Conservation (phyloP, 2,888 invertebrate genomes). For the Glyphotaelius pellucidus region DNA sequence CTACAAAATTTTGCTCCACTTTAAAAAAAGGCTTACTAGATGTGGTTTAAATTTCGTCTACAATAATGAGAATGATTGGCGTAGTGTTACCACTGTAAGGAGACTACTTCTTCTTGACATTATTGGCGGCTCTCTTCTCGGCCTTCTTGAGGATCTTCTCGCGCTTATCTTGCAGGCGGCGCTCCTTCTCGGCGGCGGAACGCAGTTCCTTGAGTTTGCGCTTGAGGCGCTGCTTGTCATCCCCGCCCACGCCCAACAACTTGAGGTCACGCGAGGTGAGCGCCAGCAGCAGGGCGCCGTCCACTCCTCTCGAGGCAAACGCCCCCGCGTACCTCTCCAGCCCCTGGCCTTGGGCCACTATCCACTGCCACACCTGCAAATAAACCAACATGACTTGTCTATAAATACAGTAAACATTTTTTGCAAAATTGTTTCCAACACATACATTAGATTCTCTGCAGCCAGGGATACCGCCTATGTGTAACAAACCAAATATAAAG, state of each 20-base stretch:
- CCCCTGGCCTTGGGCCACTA: slow-evolving; percentile 88
- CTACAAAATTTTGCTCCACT: neutral
- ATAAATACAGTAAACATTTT: no score
- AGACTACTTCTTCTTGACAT: slow-evolving; percentile 82
- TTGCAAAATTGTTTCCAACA: no score
- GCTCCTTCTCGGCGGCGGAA: slow-evolving; percentile 83
- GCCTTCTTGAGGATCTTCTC: slow-evolving; percentile 92
- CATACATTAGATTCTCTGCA: no score
- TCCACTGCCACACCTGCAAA: slow-evolving; percentile 93
- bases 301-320: slow-evolving; percentile 92
- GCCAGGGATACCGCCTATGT: no score
- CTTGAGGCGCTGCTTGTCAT: slow-evolving; percentile 89
- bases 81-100: neutral
- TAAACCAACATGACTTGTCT: slow-evolving; percentile 34
- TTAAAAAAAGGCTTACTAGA: neutral
- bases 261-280: slow-evolving; percentile 96
- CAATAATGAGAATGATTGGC: neutral
- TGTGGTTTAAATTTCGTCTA: neutral
- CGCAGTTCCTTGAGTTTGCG: slow-evolving; percentile 91
- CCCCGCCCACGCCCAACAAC: slow-evolving; percentile 86
- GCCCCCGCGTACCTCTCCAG: slow-evolving; percentile 92
- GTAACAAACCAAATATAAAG: no score
- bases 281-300: slow-evolving; percentile 90
- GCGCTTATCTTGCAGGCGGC: slow-evolving; percentile 89
- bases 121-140: slow-evolving; percentile 86